Conservation (phyloP, 37 sponge, comb jelly and placozoan genomes). For the Mnemiopsis leidyi region DNA sequence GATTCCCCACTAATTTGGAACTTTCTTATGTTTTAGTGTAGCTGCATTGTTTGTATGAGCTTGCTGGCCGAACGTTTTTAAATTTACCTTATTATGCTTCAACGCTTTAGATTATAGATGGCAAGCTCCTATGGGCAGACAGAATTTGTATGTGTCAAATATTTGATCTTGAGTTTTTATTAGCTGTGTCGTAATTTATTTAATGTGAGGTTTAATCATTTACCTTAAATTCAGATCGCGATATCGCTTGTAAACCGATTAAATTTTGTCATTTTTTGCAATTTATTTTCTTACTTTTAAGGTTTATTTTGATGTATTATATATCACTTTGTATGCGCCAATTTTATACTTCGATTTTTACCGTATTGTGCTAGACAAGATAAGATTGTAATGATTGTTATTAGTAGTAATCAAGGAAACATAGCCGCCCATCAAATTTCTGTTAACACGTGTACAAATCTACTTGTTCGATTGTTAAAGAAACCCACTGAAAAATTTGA, state of each 20-base stretch:
- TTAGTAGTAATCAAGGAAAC: neutral
- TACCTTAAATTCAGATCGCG: neutral
- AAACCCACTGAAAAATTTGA: too few species aligned
- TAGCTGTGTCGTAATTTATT: slow-evolving; percentile 31
- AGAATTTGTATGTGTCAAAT: neutral
- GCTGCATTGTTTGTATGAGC: too few species aligned
- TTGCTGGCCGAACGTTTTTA: too few species aligned
- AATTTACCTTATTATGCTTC: too few species aligned
- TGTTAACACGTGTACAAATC: too few species aligned
- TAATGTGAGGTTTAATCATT: neutral
- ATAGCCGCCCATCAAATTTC: too few species aligned
- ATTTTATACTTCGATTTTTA: neutral
- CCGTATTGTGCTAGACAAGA: neutral
- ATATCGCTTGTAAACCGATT: neutral
- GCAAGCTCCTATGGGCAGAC: neutral
- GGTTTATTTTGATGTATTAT: neutral
- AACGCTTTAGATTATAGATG: too few species aligned
- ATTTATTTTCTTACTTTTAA: neutral
- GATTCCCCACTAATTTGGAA: neutral
- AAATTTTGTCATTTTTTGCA: neutral
- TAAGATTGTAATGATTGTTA: neutral
- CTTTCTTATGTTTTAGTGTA: too few species aligned
- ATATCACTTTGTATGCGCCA: neutral
- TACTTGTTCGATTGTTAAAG: too few species aligned
- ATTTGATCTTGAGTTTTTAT: neutral